Conservation (phyloP, 2,113 vertebrate species). For the Acrocephalus kingi region DNA sequence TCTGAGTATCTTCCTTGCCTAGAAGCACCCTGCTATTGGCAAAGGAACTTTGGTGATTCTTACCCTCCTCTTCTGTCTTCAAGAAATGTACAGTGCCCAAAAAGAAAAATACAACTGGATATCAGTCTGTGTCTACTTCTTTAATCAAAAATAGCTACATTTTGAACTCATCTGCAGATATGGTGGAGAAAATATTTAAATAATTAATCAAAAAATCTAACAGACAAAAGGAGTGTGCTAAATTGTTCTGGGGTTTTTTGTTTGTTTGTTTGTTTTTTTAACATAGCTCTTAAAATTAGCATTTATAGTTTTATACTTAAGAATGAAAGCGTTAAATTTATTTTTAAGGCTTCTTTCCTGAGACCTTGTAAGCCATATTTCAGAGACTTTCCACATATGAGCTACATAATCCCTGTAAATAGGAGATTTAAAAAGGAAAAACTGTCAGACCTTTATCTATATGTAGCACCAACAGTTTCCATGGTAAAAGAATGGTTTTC, state of each 20-base stretch:
- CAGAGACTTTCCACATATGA: not conserved
- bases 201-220: not conserved
- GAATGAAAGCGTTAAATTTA: not conserved
- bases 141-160: not conserved
- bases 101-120: not conserved
- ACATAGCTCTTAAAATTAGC: not conserved
- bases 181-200: not conserved
- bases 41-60: not conserved
- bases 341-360: not conserved
- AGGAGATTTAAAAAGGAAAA: not conserved
- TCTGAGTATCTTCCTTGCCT: not conserved
- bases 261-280: not conserved
- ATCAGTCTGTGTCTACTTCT: not conserved
- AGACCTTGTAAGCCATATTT: not conserved
- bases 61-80: not conserved
- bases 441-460: conserved; percentile 2
- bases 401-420: conserved; percentile 2
- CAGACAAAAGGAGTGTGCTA: not conserved
- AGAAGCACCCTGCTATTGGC: not conserved
- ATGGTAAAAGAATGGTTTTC: not conserved
- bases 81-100: not conserved
- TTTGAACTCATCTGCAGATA: not conserved
- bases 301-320: not conserved
- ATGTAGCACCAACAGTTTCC: not conserved
- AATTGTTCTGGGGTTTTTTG: not conserved